phyloP scores from a whole-genome alignment of 2,113 vertebrate genomes.

The Ammodramus savannarum region DNA sequence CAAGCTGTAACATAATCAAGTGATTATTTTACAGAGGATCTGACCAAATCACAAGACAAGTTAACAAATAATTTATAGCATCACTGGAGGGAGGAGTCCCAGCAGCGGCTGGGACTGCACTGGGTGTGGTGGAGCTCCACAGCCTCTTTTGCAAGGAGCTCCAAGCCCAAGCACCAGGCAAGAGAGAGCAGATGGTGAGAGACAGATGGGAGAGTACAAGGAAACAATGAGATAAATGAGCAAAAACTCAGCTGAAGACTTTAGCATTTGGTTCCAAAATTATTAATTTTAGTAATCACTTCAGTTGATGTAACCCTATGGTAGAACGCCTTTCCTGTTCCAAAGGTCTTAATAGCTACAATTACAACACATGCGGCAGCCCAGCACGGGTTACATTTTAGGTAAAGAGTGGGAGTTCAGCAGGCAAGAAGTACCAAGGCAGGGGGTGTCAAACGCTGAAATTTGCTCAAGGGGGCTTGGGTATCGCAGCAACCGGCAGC shows the following conservation, averaged over 20 bases:
- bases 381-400: neutral
- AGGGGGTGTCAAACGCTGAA: neutral
- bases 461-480: neutral
- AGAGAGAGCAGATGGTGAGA: slow-evolving; percentile 39
- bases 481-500: neutral
- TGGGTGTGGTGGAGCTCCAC: fast-evolving
- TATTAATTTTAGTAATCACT: neutral
- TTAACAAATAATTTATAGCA: neutral
- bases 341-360: neutral
- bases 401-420: neutral
- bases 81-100: neutral
- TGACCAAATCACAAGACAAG: fast-evolving
- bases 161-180: neutral
- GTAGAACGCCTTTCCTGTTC: neutral
- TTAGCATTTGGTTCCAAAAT: neutral
- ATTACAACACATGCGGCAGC: neutral
- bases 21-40: neutral
- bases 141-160: neutral
- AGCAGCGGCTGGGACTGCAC: fast-evolving
- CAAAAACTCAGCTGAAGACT: slow-evolving; percentile 38
- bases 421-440: neutral
- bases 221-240: slow-evolving; percentile 58
- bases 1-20: neutral
- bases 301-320: neutral
- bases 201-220: slow-evolving; percentile 30